Evolutionary conservation across 2,797 vertebrate species (phyloP), one percentile per base, ranked within the genome.

Genomic region (Enteromius treurensis): DNA sequence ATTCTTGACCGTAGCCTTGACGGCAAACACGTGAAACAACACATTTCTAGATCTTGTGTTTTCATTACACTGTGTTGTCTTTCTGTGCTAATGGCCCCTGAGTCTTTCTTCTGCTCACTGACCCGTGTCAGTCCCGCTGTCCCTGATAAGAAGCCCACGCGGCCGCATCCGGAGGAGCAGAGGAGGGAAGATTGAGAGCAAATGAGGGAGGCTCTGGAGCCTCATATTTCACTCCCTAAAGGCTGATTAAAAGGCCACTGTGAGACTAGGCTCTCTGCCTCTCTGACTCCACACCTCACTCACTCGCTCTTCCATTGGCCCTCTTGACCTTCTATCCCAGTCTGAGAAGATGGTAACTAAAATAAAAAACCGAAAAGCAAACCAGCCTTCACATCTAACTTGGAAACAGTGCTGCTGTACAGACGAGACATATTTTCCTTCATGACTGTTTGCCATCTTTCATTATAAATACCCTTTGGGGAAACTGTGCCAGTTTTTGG

Each of bases 111-210:
- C 47, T 45, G 49, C 23, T 68, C 62, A 34, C 21, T 68, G 81
- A 82, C 62, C 47, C 34, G 6, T 17, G 2, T 11, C 1, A 32
- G 34, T 53, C 47, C 42, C 37, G 7, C 82, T 32, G 73, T 87
- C 89, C 88, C 90, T 79, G 89, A 93, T 91, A 93, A 93, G 90
- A 93, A 94, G 90, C 91, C 92, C 94, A 94, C 86, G 70, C 62
- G 87, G 90, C 90, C 92, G 92, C 92, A 93, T 93, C 88, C 87
- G 87, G 91, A 88, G 92, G 77, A 85, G 70, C 77, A 77, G 89
- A 79, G 87, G 86, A 89, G 90, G 89, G 92, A 92, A 94, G 94
- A 95, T 94, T 95, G 93, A 94, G 94, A 94, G 91, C 94, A 95
- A 94, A 95, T 94, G 95, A 95, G 93, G 91, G 91, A 90, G 91